Percentiles rank a stretch among this genome's conserved stretches.
Evolutionary conservation across 2,888 invertebrate genomes (phyloP).

Genomic region (Patella pellucida): DNA sequence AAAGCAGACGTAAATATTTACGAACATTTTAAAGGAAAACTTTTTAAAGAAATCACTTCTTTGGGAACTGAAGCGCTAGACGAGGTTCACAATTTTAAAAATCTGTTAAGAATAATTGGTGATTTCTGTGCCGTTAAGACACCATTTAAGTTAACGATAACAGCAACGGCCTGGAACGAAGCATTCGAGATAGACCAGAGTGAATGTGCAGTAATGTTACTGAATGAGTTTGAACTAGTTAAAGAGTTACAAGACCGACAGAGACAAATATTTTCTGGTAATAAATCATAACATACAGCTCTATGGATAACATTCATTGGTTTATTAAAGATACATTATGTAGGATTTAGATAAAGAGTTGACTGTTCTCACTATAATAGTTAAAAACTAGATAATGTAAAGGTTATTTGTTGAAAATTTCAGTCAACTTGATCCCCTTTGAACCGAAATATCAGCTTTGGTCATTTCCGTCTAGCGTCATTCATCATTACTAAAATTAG

Average conservation of each 20-base stretch:
- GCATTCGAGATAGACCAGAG: not conserved
- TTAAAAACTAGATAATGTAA: too few species aligned
- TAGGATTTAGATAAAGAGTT: too few species aligned
- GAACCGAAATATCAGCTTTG: too few species aligned
- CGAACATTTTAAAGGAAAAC: not conserved
- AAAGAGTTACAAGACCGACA: not conserved
- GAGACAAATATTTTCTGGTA: not conserved
- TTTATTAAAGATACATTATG: too few species aligned
- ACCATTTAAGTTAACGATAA: not conserved
- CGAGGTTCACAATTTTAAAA: slow-evolving; percentile 9
- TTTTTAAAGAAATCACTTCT: not conserved
- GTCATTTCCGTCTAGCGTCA: too few species aligned
- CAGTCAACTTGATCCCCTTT: too few species aligned
- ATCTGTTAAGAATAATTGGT: not conserved
- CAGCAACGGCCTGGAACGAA: not conserved
- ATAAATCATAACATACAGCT: too few species aligned
- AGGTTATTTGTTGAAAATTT: too few species aligned
- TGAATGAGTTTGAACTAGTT: not conserved
- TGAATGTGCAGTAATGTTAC: not conserved
- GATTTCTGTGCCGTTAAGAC: not conserved
- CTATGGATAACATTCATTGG: too few species aligned
- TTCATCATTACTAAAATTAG: too few species aligned
- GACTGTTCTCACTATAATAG: too few species aligned
- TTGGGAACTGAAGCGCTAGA: not conserved
- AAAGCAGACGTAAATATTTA: not conserved